These are phyloP conservation scores for Dermolepida albohirtum DNA, from an alignment of 2,888 invertebrate genomes.

Conservation along the genomic window DNA sequence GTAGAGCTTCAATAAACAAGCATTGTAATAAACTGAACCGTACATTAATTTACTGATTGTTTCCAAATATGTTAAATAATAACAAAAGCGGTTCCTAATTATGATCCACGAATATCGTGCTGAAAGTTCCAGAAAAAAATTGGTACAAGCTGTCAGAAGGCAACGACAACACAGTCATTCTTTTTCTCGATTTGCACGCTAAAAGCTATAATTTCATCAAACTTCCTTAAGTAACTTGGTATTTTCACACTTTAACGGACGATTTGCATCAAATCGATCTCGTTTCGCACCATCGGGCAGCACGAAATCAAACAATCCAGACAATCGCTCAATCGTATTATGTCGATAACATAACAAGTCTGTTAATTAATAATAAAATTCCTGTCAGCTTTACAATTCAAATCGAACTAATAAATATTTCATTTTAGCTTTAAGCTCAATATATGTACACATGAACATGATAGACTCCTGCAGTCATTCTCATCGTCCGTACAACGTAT, in stretches of 20 bases:
- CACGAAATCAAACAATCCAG: background rate
- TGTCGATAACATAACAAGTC: background rate
- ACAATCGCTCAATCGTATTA: background rate
- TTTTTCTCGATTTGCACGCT: no score
- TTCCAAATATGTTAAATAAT: no score
- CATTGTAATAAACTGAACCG: no score
- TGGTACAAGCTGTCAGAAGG: no score
- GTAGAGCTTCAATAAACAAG: no score
- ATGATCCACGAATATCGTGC: no score
- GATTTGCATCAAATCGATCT: conserved; percentile 2
- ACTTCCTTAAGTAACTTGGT: no score
- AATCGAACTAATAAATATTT: conserved; percentile 44
- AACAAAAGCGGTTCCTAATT: no score
- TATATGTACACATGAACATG: conserved; percentile 4
- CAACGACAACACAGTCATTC: no score
- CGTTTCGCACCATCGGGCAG: background rate
- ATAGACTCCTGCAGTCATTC: background rate
- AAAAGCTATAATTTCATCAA: no score
- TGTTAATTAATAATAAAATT: conserved; percentile 25
- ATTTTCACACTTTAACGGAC: background rate
- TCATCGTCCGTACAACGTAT: background rate
- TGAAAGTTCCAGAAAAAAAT: no score
- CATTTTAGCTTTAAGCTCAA: conserved; percentile 42
- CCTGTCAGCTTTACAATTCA: conserved; percentile 42
- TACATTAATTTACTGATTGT: no score